Conservation (phyloP, 2,888 invertebrate genomes). For the Netelia melanura region DNA sequence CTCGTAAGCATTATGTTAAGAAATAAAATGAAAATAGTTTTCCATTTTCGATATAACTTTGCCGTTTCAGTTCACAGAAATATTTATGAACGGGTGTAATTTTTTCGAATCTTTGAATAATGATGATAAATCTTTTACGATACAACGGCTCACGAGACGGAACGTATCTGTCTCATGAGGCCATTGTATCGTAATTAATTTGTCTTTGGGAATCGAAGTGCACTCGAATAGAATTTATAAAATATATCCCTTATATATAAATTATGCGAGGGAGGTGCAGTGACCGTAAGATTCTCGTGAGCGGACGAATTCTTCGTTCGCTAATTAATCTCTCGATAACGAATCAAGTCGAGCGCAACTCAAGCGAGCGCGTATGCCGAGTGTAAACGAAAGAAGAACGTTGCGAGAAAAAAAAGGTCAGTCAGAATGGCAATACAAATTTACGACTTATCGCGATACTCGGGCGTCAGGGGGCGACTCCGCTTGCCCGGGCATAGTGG, state of each 20-base stretch:
- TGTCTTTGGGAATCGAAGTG: conserved; percentile 45
- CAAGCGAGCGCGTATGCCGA: conserved; percentile 55
- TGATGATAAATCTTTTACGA: not conserved
- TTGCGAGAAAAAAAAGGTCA: conserved; percentile 43
- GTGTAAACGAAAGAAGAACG: conserved; percentile 62
- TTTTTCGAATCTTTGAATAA: not conserved
- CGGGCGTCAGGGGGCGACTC: conserved; percentile 41
- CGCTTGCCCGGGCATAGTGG: conserved; percentile 39
- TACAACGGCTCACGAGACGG: not conserved
- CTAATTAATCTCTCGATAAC: conserved; percentile 81
- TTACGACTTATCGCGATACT: conserved; percentile 80
- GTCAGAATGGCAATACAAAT: conserved; percentile 79
- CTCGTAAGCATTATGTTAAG: not conserved
- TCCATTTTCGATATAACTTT: not conserved
- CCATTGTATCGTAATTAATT: conserved; percentile 6
- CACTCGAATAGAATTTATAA: conserved; percentile 46
- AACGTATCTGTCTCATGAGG: too few species aligned
- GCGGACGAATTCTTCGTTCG: conserved; percentile 74
- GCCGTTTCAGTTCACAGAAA: not conserved
- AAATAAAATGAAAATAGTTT: not conserved
- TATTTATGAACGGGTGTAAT: not conserved
- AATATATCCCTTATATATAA: conserved; percentile 31
- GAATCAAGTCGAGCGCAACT: conserved; percentile 65
- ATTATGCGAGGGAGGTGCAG: conserved; percentile 40
- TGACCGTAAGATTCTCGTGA: conserved; percentile 55